Base-by-base conservation (phyloP, 2,888 invertebrate species). In the Drosophila monieri region DNA sequence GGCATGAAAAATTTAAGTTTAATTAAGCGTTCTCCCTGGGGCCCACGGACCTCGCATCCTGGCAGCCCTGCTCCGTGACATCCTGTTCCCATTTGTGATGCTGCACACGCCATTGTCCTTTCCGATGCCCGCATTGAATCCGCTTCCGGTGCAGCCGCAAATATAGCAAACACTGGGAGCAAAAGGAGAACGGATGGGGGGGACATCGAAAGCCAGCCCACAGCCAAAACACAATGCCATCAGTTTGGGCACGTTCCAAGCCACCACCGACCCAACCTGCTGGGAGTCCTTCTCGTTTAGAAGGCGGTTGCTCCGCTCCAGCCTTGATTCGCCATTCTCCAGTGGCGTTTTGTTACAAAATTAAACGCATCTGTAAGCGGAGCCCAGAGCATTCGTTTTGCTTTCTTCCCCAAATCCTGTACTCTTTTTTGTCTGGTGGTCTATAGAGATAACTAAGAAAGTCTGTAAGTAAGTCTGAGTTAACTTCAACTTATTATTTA, bases 1-100 rank as follows among this genome's bases (percentile, higher is more conserved):
- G 58, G 69, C 74, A 85, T 88, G 73, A 87, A 88, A 84, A 78
- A 88, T 88, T 88, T 77, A 85, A 78, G 77, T 74, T 88, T 84
- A 88, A 88, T 84, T 88, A 84, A 88, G 88, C 77, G 71, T 67
- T 80, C 69, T 53, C 69, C 83, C 43, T 39, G 44, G 65, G 39
- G 56, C 54, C 64, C 73, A 69, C 54, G 74, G 64, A 74, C 67
- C 75, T 75, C 59, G 67, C 62, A 69, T 81, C 74, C 79, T 69
- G 69, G 30, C 78, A 62, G 61, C 47, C 39, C 37, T 43, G 64
- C 46, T 43, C 41, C 39, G 64, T 73, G 53, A 75, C 80, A 80
- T 80, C 80, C 86, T 77, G 85, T 73, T 78, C 69, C 39, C 72
- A 71, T 72, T 72, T 62, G 47, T 37, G 43, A 58, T 47, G 46